Evolutionary conservation across 2,113 vertebrate species (phyloP).

Genomic region (Sitta europaea): DNA sequence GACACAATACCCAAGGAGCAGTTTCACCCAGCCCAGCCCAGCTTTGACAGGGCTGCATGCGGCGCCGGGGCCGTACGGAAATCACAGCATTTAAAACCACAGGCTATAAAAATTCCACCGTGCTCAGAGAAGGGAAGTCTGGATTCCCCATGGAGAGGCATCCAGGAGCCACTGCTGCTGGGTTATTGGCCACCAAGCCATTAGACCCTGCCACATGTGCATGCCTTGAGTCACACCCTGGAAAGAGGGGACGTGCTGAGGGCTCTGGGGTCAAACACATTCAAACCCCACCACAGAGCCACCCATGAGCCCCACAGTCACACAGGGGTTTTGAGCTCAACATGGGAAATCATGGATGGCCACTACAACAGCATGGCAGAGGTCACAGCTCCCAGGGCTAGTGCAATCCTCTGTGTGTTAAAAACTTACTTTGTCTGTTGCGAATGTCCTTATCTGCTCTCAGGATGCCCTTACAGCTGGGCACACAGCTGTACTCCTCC

Average conservation of each 20-base stretch:
- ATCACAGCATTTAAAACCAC: conserved; percentile 31
- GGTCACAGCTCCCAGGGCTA: neutral
- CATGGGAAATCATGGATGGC: neutral
- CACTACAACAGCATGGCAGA: neutral
- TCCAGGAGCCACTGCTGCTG: neutral
- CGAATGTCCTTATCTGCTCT: neutral
- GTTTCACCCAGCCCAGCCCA: neutral
- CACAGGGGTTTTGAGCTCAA: neutral
- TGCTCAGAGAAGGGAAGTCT: conserved; percentile 14
- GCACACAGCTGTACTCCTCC: neutral
- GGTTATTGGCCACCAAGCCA: neutral
- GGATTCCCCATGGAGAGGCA: neutral
- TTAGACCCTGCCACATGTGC: neutral
- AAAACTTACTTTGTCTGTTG: fast-evolving
- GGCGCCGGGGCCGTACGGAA: neutral
- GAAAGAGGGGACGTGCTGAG: fast-evolving
- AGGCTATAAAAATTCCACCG: conserved; percentile 45
- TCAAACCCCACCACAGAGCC: fast-evolving
- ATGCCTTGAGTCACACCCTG: fast-evolving
- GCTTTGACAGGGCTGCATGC: neutral
- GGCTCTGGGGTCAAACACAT: neutral
- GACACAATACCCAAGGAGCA: neutral
- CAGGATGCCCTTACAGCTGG: neutral
- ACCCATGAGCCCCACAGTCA: fast-evolving
- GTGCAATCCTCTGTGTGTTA: fast-evolving